Evolutionary conservation across 2,113 vertebrate genomes (phyloP), one percentile per base, ranked within the genome.

Genomic region (Plestiodon gilberti): DNA sequence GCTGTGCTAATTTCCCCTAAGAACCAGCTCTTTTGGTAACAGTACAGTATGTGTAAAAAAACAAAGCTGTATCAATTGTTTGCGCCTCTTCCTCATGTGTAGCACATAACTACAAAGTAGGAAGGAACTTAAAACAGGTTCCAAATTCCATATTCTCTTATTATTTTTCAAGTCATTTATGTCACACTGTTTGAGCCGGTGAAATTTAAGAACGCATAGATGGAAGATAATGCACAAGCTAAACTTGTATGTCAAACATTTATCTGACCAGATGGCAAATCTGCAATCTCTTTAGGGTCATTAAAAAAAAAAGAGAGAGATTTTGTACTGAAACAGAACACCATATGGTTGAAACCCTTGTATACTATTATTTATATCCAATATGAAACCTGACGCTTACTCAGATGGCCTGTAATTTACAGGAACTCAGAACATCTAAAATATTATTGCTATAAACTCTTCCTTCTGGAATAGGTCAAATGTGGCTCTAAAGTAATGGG

Each of bases 401-500:
- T 85, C 64, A 82, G 38, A 52, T 38, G 4, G 3, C 65, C 88
- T 69, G 52, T 38, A 59, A 22, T 59, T 55, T 67, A 67, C 35
- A 43, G 59, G n/a, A 77, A 77, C 30, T 35, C 25, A 76, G 38
- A 84, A 77, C 28, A 0, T 4, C 79, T 88, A 2, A 25, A 78
- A 90, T 48, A 85, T 57, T 57, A 25, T n/a, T 1, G 43, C 0
- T 0, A 0, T 0, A 81, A 28, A 10, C 82, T 1, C 52, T 78
- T 43, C 59, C 57, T 62, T 13, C 25, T n/a, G 10, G 18, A 65
- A 57, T 61, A 59, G 90, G 75, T 13, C 82, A 70, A 81, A 1
- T 3, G 14, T 52, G 67, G 33, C 33, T 6, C 9, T 8, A 61
- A 70, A 20, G 4, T 6, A 18, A 35, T 3, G 3, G 0, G 0